phyloP scores from a whole-genome alignment of 2,888 invertebrate species.

The Ernsta delagoae region DNA sequence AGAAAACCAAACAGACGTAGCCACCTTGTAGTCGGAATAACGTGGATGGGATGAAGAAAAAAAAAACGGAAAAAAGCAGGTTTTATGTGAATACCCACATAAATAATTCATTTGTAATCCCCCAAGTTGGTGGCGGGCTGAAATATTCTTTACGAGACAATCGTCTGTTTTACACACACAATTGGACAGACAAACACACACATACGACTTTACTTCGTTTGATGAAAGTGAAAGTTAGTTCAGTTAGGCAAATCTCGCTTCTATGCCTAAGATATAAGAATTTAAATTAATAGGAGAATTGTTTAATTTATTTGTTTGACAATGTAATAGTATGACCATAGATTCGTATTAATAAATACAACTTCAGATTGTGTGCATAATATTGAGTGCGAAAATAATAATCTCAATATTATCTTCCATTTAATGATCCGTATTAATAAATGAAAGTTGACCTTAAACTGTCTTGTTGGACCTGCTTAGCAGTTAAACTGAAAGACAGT shows the following conservation, averaged over 20 bases:
- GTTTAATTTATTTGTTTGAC: no score
- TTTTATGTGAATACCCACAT: conserved; percentile 74
- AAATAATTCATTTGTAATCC: conserved; percentile 81
- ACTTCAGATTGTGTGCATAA: no score
- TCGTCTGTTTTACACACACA: conserved; percentile 58
- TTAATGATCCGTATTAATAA: no score
- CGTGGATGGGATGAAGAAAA: conserved; percentile 20
- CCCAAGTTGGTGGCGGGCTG: conserved; percentile 49
- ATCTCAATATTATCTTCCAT: no score
- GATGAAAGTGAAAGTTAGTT: conserved; percentile 33
- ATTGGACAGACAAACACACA: not conserved
- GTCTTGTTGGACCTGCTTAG: no score
- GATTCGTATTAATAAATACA: no score
- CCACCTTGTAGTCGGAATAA: conserved; percentile 20
- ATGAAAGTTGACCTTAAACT: no score
- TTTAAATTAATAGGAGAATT: no score
- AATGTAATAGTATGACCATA: no score
- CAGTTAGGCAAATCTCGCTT: not conserved
- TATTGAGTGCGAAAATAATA: no score
- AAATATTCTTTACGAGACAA: conserved; percentile 62
- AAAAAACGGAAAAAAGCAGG: conserved; percentile 48
- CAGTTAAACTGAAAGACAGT: no score
- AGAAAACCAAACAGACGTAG: conserved; percentile 18
- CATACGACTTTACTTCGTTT: conserved; percentile 15
- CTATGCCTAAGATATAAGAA: no score